Evolutionary conservation across 2,113 vertebrate species (phyloP).

Genomic region (Gadus chalcogrammus): DNA sequence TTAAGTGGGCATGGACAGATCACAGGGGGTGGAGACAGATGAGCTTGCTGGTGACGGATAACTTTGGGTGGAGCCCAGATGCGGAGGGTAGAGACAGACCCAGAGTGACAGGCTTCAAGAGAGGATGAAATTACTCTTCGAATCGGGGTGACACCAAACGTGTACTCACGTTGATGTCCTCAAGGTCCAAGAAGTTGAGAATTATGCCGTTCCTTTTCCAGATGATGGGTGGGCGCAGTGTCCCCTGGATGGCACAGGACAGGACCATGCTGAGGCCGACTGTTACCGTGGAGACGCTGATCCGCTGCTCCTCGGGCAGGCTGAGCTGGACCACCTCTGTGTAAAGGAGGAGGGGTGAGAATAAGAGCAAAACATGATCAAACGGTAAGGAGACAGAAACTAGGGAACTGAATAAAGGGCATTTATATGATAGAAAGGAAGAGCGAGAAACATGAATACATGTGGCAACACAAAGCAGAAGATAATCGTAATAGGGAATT

Average conservation of each 20-base stretch:
- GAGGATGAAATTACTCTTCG: too few species aligned
- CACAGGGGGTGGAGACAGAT: too few species aligned
- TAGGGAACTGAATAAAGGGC: neutral
- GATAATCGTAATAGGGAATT: too few species aligned
- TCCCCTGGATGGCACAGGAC: constrained; percentile 83
- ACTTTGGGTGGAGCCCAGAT: too few species aligned
- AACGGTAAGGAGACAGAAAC: neutral
- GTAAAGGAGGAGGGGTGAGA: constrained; percentile 20
- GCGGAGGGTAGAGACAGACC: too few species aligned
- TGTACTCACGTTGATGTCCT: constrained; percentile 88
- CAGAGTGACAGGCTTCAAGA: too few species aligned
- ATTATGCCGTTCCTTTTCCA: constrained; percentile 90
- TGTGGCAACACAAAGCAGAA: too few species aligned
- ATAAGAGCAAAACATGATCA: neutral
- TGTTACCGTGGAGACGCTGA: constrained; percentile 83
- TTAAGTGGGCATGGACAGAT: too few species aligned
- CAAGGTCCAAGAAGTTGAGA: constrained; percentile 88
- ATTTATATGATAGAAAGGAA: constrained; percentile 5
- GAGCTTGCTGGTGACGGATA: too few species aligned
- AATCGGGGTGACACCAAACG: too few species aligned
- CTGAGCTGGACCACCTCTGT: constrained; percentile 89
- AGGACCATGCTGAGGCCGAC: constrained; percentile 89
- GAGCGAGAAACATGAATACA: neutral
- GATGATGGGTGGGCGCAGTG: constrained; percentile 85
- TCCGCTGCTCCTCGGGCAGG: constrained; percentile 78